Evolutionary conservation across 2,797 vertebrate species (phyloP), one percentile per base, ranked within the genome.

Genomic region (Syndactyla subalaris): DNA sequence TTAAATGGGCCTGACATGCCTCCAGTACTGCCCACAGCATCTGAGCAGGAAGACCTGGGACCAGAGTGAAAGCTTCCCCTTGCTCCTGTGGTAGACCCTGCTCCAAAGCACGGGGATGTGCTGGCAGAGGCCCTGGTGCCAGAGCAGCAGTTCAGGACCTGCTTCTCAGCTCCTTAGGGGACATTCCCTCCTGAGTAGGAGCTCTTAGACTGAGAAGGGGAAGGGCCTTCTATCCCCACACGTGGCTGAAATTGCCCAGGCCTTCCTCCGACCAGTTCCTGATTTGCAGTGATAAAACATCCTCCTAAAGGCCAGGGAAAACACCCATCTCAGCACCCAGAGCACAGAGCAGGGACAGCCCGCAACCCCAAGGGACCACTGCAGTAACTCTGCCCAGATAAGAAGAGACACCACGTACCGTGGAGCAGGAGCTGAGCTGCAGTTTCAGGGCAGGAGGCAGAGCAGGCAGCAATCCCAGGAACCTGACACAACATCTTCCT

Each of bases 321-420:
- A 22, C 59, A 17, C 24, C 10, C 10, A 46, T 22, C 49, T 49
- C 22, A 55, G 48, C 48, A 55, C 58, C 15, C 32, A 7, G 43
- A 4, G 27, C 38, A 36, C 32, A 7, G 43, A 3, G 27, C 39
- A 36, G 59, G 76, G 39, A 36, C 39, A 49, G 36, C 61, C 51
- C 19, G 30, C 1, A 0, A 24, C 22, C 3, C 0, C 10, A 2
- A 30, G 8, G 49, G 6, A 66, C 30, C 39, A 29, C 32, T 27
- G 9, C 19, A 7, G 0, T 2, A 74, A 57, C 19, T 7, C 36
- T 8, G 3, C 8, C 12, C 19, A 1, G 21, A 16, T 10, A 19
- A 41, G 51, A 19, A 45, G 51, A 71, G 61, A 4, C 41, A 9
- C 57, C 59, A 23, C 51, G 0, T 52, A 73, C 63, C 27, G 0